Conservation (phyloP, 2,888 invertebrate genomes). For the Nymphalis polychloros region DNA sequence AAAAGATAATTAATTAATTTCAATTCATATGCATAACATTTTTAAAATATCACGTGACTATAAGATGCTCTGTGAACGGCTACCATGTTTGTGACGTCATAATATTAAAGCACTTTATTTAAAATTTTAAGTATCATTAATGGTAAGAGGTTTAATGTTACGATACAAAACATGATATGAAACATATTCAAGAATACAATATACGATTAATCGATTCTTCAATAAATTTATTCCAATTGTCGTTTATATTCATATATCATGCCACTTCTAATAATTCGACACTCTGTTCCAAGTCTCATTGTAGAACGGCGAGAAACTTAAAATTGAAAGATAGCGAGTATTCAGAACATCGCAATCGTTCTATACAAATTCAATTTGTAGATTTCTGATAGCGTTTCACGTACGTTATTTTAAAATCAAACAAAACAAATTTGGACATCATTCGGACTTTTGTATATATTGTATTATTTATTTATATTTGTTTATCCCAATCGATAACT, state of each 20-base stretch:
- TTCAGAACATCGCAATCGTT: constrained; percentile 19
- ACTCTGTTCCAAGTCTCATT: neutral
- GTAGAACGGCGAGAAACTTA: constrained; percentile 2
- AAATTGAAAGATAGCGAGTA: constrained; percentile 1
- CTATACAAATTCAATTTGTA: constrained; percentile 28
- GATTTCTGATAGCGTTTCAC: constrained; percentile 5
- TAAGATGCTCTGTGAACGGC: too few species aligned
- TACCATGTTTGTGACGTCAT: too few species aligned
- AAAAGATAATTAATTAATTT: too few species aligned
- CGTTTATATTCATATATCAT: neutral
- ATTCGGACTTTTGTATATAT: constrained; percentile 9
- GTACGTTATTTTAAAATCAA: constrained; percentile 28
- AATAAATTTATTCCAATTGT: neutral
- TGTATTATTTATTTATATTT: neutral
- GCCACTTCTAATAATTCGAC: neutral
- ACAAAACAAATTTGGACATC: constrained; percentile 22
- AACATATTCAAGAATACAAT: too few species aligned
- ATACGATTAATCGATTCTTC: neutral
- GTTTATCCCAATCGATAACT: too few species aligned
- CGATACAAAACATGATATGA: too few species aligned
- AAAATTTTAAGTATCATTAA: too few species aligned
- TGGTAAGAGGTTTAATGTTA: too few species aligned
- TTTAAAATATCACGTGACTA: too few species aligned
- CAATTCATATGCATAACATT: too few species aligned
- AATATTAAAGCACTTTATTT: too few species aligned